A percentile compares a stretch with the other conserved stretches of the same genome.
phyloP scores from a whole-genome alignment of 2,888 invertebrate species.

The Luperina testacea region DNA sequence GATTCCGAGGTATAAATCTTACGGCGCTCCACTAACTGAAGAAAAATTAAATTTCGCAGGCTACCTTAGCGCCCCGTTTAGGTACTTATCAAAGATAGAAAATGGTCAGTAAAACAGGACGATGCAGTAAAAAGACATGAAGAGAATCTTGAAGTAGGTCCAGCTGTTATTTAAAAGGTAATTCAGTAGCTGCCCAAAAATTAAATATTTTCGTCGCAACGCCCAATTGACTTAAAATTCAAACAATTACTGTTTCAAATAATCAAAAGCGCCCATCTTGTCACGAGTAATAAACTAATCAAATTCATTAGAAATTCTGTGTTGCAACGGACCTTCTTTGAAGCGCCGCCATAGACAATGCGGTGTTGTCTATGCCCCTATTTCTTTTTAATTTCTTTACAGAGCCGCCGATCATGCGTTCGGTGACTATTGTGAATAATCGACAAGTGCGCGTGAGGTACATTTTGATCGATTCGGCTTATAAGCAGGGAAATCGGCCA shows the following conservation, averaged over 20 bases:
- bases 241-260: slow-evolving; percentile 64
- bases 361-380: slow-evolving; percentile 79
- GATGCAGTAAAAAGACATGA: too few relatives aligned
- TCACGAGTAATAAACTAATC: slow-evolving; percentile 76
- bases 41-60: too few relatives aligned
- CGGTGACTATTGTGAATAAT: slow-evolving; percentile 80
- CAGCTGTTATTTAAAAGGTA: slow-evolving; percentile 10
- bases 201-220: slow-evolving; percentile 41
- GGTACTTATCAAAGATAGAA: too few relatives aligned
- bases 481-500: slow-evolving; percentile 55
- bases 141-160: slow-evolving; percentile 16
- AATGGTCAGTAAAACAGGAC: too few relatives aligned
- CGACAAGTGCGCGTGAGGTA: slow-evolving; percentile 61
- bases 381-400: slow-evolving; percentile 87
- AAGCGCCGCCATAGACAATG: slow-evolving; percentile 73
- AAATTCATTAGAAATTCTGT: slow-evolving; percentile 78
- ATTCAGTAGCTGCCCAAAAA: slow-evolving; percentile 43
- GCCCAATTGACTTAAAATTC: slow-evolving; percentile 62
- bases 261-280: slow-evolving; percentile 62
- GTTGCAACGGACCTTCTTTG: slow-evolving; percentile 70
- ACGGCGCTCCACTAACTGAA: too few relatives aligned
- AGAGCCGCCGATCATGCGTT: slow-evolving; percentile 78
- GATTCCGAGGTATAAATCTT: too few relatives aligned
- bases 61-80: too few relatives aligned
- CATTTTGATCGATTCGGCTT: slow-evolving; percentile 60